These are phyloP conservation scores for Cataglyphis albicans DNA, from an alignment of 2,888 invertebrate genomes.

Conservation along the genomic window DNA sequence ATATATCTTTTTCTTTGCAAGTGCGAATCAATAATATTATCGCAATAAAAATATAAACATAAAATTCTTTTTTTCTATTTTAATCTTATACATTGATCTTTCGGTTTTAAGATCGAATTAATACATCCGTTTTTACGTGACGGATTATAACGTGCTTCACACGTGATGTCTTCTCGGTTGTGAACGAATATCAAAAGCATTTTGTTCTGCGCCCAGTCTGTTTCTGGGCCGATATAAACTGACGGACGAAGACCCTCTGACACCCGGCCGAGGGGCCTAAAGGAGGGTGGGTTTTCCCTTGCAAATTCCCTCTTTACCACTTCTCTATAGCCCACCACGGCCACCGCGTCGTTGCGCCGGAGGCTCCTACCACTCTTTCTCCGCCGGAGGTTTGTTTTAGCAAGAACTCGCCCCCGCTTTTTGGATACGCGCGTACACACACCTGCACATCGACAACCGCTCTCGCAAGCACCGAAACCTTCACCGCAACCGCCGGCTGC, in stretches of 20 bases:
- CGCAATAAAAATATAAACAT: neutral
- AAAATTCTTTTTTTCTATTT: neutral
- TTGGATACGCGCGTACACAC: slow-evolving; percentile 60
- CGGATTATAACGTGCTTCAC: neutral
- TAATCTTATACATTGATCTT: neutral
- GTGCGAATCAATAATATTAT: neutral
- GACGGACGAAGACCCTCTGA: slow-evolving; percentile 79
- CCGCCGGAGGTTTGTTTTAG: slow-evolving; percentile 82
- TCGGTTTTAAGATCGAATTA: neutral
- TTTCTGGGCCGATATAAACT: slow-evolving; percentile 70
- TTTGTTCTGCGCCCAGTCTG: slow-evolving; percentile 63
- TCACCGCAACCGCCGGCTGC: slow-evolving; percentile 81
- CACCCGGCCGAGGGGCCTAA: slow-evolving; percentile 75
- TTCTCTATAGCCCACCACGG: slow-evolving; percentile 79
- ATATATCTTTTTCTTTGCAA: neutral
- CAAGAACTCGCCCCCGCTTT: slow-evolving; percentile 80
- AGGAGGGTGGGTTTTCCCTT: slow-evolving; percentile 79
- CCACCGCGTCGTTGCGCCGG: slow-evolving; percentile 66
- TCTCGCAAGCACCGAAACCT: slow-evolving; percentile 72
- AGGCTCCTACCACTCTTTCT: slow-evolving; percentile 78
- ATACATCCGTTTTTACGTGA: neutral
- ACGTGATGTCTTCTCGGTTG: slow-evolving; percentile 48
- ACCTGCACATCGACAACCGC: slow-evolving; percentile 43
- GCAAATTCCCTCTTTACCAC: slow-evolving; percentile 84
- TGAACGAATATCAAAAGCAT: slow-evolving; percentile 64